Evolutionary conservation across 2,797 vertebrate genomes (phyloP), one percentile per base, ranked within the genome.

Genomic region (Malurus leucopterus): DNA sequence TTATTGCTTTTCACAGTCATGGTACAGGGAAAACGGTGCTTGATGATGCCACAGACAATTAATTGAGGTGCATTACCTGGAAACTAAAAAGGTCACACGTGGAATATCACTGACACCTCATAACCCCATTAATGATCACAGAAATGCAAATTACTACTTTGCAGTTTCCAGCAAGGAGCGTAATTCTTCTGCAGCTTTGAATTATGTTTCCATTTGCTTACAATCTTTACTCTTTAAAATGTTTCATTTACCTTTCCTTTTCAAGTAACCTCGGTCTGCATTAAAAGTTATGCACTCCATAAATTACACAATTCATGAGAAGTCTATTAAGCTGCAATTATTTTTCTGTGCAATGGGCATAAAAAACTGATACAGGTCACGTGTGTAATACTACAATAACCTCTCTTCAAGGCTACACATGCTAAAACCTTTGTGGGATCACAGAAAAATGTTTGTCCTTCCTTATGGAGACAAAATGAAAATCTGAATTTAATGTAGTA

Each of bases 1-100:
- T 96, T 95, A 97, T 94, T 95, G 95, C 95, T 94, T 95, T 96
- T 84, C 90, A n/a, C 55, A 94, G 94, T 81, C 96, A 91, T 87
- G 94, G 86, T 72, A 86, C 92, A 92, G 65, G 73, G 78, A 16
- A 89, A 96, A 93, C 74, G 74, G 92, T 93, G 95, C 90, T 96
- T 97, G 96, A 97, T 94, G 96, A 92, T 92, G 95, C 93, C 82
- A 96, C 95, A 97, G 96, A 91, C 96, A 96, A 97, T 97, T 97
- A 97, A 96, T 96, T 96, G 95, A 95, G 94, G 95, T 90, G 93
- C 92, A 95, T 96, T 97, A 95, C 80, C 86, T 95, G 95, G 92
- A 95, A 96, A 96, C 90, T 74, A 71, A 95, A 96, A 97, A 97
- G 96, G 96, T 97, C 96, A 96, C 95, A 94, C 23, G 1, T 94